Conservation (phyloP, 2,888 invertebrate species). For the Toxonevra muliebris region DNA sequence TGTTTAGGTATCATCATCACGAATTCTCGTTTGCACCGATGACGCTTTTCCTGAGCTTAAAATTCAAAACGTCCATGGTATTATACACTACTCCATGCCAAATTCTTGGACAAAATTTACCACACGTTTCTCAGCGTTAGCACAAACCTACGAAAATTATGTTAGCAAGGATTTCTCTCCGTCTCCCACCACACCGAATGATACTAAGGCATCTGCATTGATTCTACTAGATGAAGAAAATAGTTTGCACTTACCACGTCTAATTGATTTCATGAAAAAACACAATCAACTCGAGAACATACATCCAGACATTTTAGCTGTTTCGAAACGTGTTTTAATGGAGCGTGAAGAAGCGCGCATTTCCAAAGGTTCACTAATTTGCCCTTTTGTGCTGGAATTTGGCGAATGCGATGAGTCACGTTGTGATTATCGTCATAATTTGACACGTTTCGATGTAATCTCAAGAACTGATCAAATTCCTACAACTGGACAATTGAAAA, state of each 20-base stretch:
- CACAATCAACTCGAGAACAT: conserved; percentile 48
- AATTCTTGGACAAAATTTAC: conserved; percentile 74
- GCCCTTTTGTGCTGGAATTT: conserved; percentile 71
- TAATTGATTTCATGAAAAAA: conserved; percentile 69
- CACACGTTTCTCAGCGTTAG: conserved; percentile 74
- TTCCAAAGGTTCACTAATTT: conserved; percentile 41
- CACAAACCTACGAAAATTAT: conserved; percentile 69
- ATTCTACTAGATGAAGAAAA: conserved; percentile 71
- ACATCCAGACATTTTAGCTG: conserved; percentile 49
- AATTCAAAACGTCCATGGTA: conserved; percentile 72
- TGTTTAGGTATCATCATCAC: conserved; percentile 42
- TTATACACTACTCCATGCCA: conserved; percentile 79
- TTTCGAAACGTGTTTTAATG: conserved; percentile 40
- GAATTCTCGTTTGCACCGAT: conserved; percentile 76
- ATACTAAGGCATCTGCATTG: conserved; percentile 53
- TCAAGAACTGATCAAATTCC: conserved; percentile 66
- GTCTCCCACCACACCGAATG: not conserved
- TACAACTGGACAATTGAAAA: conserved; percentile 39
- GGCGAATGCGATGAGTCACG: conserved; percentile 72
- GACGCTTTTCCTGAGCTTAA: conserved; percentile 71
- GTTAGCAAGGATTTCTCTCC: conserved; percentile 39
- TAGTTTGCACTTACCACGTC: conserved; percentile 70
- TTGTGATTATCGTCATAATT: conserved; percentile 73
- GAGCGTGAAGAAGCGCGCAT: conserved; percentile 46
- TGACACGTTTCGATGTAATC: conserved; percentile 68